Evolutionary conservation across 2,113 vertebrate genomes (phyloP), one percentile per base, ranked within the genome.

Genomic region (Paradisaea rubra): DNA sequence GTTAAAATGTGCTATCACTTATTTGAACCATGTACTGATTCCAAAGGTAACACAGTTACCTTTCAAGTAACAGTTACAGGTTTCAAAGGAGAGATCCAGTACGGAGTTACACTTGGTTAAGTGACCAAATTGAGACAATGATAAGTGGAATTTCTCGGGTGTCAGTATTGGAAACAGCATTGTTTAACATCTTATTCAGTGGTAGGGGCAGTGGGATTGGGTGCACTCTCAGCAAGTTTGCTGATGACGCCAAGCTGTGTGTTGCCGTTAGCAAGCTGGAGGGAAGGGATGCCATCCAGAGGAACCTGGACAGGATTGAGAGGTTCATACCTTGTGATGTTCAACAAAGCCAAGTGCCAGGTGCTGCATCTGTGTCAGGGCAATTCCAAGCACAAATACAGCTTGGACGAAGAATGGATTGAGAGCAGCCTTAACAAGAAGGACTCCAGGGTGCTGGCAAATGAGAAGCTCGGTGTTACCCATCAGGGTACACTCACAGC

Each of bases 381-480:
- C 37, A 52, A 2, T 81, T 37, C 23, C 13, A 52, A 25, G 23
- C 23, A n/a, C 39, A 68, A 11, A 9, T 45, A 13, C 3, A 39
- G 35, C 23, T 13, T 68, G 33, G 13, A 15, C 4, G 5, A n/a
- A n/a, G 20, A 53, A 10, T 33, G 19, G 69, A 24, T 42, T 39
- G 28, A 12, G 39, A 25, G 28, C 23, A 52, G 23, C 53, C 39
- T 50, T 44, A 13, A 14, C 3, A 11, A 24, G 22, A 64, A 73
- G 33, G 28, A 39, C 39, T n/a, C 4, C 0, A 7, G 13, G 7
- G 3, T n/a, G 7, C 5, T 52, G 16, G 23, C 47, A 44, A 2
- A 25, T n/a, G 8, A 7, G 60, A 53, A 52, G 15, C 53, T 68
- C 24, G 17, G 0, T 5, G 1, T n/a, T 21, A n/a, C 39, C 23